Conservation (phyloP, 2,888 invertebrate species). For the Leucoma salicis region DNA sequence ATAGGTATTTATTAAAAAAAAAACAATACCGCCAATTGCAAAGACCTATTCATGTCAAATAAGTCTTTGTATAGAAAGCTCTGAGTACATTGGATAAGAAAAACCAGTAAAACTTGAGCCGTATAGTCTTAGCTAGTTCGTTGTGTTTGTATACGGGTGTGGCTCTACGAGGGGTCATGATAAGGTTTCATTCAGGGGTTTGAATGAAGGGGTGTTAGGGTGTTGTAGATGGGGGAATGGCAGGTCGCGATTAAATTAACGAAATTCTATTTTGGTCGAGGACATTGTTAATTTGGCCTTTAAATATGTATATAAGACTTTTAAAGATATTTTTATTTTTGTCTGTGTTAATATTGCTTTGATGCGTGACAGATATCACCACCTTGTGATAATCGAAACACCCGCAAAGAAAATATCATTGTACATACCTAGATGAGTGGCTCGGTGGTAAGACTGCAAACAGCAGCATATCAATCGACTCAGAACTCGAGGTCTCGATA, state of each 20-base stretch:
- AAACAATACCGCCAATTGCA: constrained; percentile 16
- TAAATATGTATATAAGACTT: constrained; percentile 36
- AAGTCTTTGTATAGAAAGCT: constrained; percentile 24
- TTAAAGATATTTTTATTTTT: too few relatives aligned
- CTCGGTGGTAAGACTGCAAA: too few relatives aligned
- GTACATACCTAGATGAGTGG: too few relatives aligned
- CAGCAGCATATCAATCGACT: too few relatives aligned
- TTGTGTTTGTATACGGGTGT: constrained; percentile 13
- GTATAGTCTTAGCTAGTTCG: constrained; percentile 3
- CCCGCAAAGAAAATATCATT: too few relatives aligned
- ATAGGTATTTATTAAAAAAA: not conserved
- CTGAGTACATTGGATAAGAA: constrained; percentile 25
- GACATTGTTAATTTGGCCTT: constrained; percentile 45
- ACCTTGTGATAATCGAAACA: too few relatives aligned
- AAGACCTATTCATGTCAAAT: constrained; percentile 22
- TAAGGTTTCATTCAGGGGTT: constrained; percentile 31
- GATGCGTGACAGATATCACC: too few relatives aligned
- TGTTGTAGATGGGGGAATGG: constrained; percentile 32
- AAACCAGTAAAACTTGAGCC: constrained; percentile 27
- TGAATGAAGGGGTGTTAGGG: constrained; percentile 9
- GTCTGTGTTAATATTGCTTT: too few relatives aligned
- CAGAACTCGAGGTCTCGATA: too few relatives aligned
- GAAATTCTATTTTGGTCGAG: constrained; percentile 49
- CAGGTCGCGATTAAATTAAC: constrained; percentile 51
- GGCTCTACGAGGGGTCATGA: constrained; percentile 25